Base-by-base conservation (phyloP, 2,888 invertebrate genomes). In the Tanypteryx hageni region DNA sequence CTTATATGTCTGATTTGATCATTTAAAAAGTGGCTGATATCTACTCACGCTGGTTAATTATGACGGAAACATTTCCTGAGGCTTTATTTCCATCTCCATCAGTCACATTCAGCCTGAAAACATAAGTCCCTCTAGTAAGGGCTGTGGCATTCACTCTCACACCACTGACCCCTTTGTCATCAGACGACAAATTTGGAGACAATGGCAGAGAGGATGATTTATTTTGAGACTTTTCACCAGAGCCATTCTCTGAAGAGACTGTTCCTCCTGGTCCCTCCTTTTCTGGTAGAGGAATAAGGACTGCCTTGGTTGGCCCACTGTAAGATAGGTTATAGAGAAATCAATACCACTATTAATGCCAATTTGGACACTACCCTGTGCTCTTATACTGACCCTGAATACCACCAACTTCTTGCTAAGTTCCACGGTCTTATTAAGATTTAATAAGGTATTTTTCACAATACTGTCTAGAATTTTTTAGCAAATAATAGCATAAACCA, bases 41-140 rank as follows among this genome's bases (percentile, higher is more conserved):
- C 93, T 93, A 95, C 97, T 96, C 96, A 98, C 98, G 98, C 95
- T 98, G 98, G 92, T 98, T 97, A 16, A 98, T 98, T 93, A 97
- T 97, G 85, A 98, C 96, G 94, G 96, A 96, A 83, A 98, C 97
- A 92, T 96, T 96, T 94, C 97, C 97, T 16, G 96, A 96, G 83
- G 97, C 97, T n/a, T 97, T 97, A 94, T 98, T 98, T 92, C 97
- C 98, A 94, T 97, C 98, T 94, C 98, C 98, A 95, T 98, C 98
- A 16, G 97, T 96, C 0, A 98, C 98, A n/a, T 97, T 97, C 93
- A 98, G 95, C 94, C 97, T 97, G 95, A 98, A 98, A 92, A 96
- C 95, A 94, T 99, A 99, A 92, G 97, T 96, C 0, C 99, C 99
- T 94, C 98, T 97, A 0, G 98, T 98, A 76, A 98, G 95, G 0